Evolutionary conservation across 1,140 invertebrate genomes (phyloP).

Genomic region (Holotrichia oblita): DNA sequence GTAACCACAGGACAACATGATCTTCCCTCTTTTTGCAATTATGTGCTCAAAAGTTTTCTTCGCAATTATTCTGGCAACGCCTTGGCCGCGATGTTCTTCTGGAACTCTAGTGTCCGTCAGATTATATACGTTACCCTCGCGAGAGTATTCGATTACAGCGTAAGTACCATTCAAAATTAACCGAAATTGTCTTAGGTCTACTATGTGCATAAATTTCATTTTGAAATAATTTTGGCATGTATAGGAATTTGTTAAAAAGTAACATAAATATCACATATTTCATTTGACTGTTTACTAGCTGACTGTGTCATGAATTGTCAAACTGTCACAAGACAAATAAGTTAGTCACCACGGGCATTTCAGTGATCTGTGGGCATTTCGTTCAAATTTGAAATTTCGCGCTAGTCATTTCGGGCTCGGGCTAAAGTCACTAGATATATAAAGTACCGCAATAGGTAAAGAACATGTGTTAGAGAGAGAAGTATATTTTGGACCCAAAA

Average conservation of each 20-base stretch:
- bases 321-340: slow-evolving; percentile 85
- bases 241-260: no score
- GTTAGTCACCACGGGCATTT: no score
- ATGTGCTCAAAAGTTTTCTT: not conserved
- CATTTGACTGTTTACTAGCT: not conserved
- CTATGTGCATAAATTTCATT: not conserved
- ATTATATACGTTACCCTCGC: not conserved
- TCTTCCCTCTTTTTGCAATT: not conserved
- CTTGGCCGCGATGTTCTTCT: not conserved
- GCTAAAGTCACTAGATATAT: no score
- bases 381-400: no score
- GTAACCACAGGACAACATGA: not conserved
- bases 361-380: no score
- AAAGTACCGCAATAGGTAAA: no score
- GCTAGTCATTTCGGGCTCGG: no score
- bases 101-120: not conserved
- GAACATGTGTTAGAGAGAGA: no score
- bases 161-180: slow-evolving; percentile 3
- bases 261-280: not conserved
- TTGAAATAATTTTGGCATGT: not conserved
- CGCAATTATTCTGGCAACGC: not conserved
- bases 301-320: slow-evolving; percentile 65
- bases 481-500: no score
- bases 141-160: not conserved
- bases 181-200: not conserved